These are phyloP conservation scores for Drosophila lini DNA, from an alignment of 1,140 invertebrate genomes.

Conservation along the genomic window DNA sequence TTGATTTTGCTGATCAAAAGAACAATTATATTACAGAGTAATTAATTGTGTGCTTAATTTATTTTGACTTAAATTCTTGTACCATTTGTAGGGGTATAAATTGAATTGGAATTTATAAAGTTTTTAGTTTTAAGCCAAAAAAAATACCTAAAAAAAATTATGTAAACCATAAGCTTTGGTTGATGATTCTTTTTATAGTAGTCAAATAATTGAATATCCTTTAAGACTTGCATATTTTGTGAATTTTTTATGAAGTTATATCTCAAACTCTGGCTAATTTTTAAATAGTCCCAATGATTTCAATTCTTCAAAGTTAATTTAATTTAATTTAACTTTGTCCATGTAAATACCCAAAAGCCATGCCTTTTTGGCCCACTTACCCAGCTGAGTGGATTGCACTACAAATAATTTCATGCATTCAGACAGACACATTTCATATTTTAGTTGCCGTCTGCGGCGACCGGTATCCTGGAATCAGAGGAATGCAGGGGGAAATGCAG, in stretches of 20 bases:
- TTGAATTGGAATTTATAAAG: neutral
- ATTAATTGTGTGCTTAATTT: neutral
- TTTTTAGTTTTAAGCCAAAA: neutral
- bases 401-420: constrained; percentile 29
- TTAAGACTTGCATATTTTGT: neutral
- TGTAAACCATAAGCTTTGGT: neutral
- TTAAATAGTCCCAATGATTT: neutral
- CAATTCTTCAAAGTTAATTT: neutral
- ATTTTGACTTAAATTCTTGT: neutral
- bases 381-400: constrained; percentile 26
- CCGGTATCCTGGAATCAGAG: neutral
- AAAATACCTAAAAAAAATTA: neutral
- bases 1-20: too few relatives aligned
- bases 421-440: constrained; percentile 57
- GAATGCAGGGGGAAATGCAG: constrained; percentile 30
- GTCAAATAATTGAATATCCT: too few relatives aligned
- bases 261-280: too few relatives aligned
- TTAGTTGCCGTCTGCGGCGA: constrained; percentile 33
- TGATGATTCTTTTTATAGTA: neutral
- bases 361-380: constrained; percentile 29
- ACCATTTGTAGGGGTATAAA: neutral
- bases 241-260: too few relatives aligned
- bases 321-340: constrained; percentile 1
- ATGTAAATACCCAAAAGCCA: constrained; percentile 20
- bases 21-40: too few relatives aligned